These are phyloP conservation scores for Microcebus lehilahytsara DNA, from an alignment of 2,113 vertebrate species.

Conservation along the genomic window DNA sequence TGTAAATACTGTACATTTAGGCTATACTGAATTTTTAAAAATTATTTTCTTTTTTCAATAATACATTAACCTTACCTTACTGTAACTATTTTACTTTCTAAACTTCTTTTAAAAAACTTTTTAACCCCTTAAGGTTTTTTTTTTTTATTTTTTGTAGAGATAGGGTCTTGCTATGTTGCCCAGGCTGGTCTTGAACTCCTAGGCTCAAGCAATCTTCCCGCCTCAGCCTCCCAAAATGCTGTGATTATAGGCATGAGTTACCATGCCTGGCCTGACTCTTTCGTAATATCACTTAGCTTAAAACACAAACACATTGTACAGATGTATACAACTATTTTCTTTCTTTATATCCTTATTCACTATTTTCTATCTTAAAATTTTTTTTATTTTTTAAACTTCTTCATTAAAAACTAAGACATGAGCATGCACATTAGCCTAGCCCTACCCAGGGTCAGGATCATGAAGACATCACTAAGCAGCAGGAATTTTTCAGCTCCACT, in stretches of 20 bases:
- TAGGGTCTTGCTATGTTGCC: too few species aligned
- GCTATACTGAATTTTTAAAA: neutral
- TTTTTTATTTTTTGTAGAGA: too few species aligned
- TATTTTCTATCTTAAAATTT: neutral
- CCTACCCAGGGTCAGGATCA: neutral
- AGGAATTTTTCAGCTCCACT: neutral
- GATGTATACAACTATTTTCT: neutral
- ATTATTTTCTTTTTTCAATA: neutral
- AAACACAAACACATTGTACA: neutral
- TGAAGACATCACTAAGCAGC: neutral
- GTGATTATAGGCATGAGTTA: too few species aligned
- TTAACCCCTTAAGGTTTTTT: neutral
- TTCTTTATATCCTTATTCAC: neutral
- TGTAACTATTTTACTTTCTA: neutral
- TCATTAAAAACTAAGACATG: neutral
- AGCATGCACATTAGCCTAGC: neutral
- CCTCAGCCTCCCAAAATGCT: too few species aligned
- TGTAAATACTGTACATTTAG: neutral
- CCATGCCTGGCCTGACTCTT: neutral
- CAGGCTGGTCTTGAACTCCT: too few species aligned
- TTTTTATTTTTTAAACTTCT: neutral
- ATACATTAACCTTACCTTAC: neutral
- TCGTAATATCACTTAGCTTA: neutral
- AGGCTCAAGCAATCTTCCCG: too few species aligned
- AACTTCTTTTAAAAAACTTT: neutral